Evolutionary conservation across 2,113 vertebrate genomes (phyloP).

Genomic region (Mormyrus iriodes): DNA sequence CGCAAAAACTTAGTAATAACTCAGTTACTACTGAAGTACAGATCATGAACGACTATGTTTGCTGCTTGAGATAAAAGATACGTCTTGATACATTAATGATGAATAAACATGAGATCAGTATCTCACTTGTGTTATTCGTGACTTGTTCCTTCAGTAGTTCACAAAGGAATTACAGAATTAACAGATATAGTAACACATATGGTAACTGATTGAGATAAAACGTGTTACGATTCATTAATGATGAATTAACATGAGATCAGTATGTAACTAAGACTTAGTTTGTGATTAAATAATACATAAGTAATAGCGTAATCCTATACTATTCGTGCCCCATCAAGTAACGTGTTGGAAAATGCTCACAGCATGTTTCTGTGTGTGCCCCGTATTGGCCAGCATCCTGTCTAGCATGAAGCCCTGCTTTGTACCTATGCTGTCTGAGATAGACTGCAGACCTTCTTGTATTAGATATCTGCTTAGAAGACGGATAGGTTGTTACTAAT

Average conservation of each 20-base stretch:
- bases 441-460: not conserved
- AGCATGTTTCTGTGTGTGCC: too few species aligned
- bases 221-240: not conserved
- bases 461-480: not conserved
- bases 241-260: too few species aligned
- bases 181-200: not conserved
- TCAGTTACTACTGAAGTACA: not conserved
- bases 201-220: not conserved
- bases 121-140: not conserved
- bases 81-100: not conserved
- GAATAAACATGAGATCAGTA: not conserved
- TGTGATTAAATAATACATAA: too few species aligned
- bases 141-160: not conserved
- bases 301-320: not conserved
- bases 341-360: too few species aligned
- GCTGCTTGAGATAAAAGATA: not conserved
- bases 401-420: not conserved
- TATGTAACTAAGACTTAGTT: too few species aligned
- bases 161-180: not conserved
- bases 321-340: not conserved
- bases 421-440: not conserved
- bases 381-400: not conserved
- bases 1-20: not conserved
- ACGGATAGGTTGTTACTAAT: not conserved
- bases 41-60: not conserved